Evolutionary conservation across 2,113 vertebrate genomes (phyloP).

Genomic region (Mormyrus lacerda): DNA sequence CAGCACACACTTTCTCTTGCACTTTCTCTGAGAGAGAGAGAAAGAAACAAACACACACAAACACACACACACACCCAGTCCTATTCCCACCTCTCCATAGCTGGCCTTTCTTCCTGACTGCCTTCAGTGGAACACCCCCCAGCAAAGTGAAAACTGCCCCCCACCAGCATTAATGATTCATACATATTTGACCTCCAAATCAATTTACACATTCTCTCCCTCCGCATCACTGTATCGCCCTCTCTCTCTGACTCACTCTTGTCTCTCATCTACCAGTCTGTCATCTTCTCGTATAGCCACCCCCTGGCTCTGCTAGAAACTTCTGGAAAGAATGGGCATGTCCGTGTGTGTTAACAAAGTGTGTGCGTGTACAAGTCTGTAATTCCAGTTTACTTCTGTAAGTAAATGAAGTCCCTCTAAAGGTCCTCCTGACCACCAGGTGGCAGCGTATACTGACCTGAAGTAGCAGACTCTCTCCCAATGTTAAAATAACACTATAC

Average conservation of each 20-base stretch:
- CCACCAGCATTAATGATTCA: conserved; percentile 42
- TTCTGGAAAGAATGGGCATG: background rate
- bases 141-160: conserved; percentile 23
- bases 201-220: conserved; percentile 38
- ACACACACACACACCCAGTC: background rate
- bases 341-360: background rate
- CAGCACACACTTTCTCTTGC: background rate
- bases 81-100: background rate
- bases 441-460: background rate
- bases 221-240: background rate
- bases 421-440: background rate
- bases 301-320: conserved; percentile 1
- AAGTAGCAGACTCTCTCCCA: background rate
- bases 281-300: background rate
- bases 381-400: background rate
- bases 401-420: background rate
- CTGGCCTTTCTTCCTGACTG: conserved; percentile 12
- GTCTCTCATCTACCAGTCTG: background rate
- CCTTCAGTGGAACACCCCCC: conserved; percentile 18
- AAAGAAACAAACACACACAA: background rate
- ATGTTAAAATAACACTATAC: background rate
- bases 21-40: background rate
- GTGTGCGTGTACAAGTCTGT: background rate
- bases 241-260: background rate
- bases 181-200: conserved; percentile 42